Conservation (phyloP, 2,888 invertebrate species). For the Pemphredon lugubris region DNA sequence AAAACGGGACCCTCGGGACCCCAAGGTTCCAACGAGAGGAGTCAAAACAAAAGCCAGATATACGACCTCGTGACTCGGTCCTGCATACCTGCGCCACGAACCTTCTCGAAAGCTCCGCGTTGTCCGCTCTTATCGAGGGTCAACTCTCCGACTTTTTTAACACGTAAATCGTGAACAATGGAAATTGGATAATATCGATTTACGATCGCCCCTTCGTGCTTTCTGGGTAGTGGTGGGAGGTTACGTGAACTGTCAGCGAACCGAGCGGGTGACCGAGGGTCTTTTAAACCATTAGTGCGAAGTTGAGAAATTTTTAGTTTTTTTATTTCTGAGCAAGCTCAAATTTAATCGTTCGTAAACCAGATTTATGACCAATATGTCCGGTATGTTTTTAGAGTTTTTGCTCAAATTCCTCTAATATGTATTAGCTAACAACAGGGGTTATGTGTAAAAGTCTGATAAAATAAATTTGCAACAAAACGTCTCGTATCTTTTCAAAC, state of each 20-base stretch:
- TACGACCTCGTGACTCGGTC: constrained; percentile 68
- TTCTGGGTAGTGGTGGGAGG: no score
- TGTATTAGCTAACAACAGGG: no score
- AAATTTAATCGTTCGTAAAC: background rate
- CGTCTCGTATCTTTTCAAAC: no score
- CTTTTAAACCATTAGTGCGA: no score
- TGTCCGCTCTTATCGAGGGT: constrained; percentile 28
- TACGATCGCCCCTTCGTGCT: background rate
- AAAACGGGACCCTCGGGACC: constrained; percentile 49
- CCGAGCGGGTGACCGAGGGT: no score
- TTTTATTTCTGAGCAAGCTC: background rate
- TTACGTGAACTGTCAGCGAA: no score
- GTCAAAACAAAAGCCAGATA: constrained; percentile 73
- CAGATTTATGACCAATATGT: background rate
- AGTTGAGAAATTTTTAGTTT: no score
- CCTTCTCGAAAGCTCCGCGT: constrained; percentile 14
- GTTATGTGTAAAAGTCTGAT: no score
- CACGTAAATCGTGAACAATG: constrained; percentile 31
- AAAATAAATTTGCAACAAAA: no score
- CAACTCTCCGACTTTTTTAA: constrained; percentile 23
- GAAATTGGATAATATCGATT: constrained; percentile 35
- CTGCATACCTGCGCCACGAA: constrained; percentile 62
- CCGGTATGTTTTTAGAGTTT: no score
- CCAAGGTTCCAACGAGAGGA: constrained; percentile 47
- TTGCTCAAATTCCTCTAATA: no score